These are phyloP conservation scores for Pseudomyrmex pallidus DNA, from an alignment of 1,140 invertebrate species.

Conservation along the genomic window DNA sequence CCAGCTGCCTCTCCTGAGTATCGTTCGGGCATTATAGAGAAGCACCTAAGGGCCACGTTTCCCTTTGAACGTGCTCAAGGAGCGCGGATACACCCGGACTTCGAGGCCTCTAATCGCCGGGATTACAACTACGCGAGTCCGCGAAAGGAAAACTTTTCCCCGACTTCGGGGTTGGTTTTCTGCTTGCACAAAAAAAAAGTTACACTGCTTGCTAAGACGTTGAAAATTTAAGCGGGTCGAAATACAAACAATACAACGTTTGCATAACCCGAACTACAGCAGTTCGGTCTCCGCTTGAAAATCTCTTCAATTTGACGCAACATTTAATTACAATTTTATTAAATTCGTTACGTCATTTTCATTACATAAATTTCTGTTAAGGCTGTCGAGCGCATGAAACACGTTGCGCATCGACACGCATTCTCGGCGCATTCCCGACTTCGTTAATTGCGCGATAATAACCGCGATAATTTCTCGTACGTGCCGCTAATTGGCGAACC, in stretches of 20 bases:
- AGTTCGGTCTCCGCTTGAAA: background rate
- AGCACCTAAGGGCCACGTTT: constrained; percentile 30
- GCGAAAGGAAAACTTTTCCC: constrained; percentile 20
- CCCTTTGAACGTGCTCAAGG: constrained; percentile 40
- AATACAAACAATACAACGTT: too few relatives aligned
- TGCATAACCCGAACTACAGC: too few relatives aligned
- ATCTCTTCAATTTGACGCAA: background rate
- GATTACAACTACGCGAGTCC: constrained; percentile 39
- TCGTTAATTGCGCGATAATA: constrained; percentile 45
- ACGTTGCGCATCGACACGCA: constrained; percentile 7
- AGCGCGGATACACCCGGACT: constrained; percentile 28
- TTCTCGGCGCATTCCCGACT: background rate
- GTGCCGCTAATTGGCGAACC: constrained; percentile 44
- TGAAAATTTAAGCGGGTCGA: too few relatives aligned
- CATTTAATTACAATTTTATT: background rate
- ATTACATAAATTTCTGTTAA: constrained; percentile 15
- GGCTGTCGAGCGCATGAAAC: constrained; percentile 6
- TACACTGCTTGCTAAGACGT: too few relatives aligned
- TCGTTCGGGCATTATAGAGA: constrained; percentile 60
- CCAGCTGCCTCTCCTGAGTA: constrained; percentile 65
- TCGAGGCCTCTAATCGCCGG: constrained; percentile 46
- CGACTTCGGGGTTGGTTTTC: background rate
- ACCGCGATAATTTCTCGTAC: constrained; percentile 42
- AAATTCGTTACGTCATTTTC: background rate
- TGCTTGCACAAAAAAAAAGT: background rate